Base-by-base conservation (phyloP, 2,113 vertebrate species). In the Chaetodon trifascialis region DNA sequence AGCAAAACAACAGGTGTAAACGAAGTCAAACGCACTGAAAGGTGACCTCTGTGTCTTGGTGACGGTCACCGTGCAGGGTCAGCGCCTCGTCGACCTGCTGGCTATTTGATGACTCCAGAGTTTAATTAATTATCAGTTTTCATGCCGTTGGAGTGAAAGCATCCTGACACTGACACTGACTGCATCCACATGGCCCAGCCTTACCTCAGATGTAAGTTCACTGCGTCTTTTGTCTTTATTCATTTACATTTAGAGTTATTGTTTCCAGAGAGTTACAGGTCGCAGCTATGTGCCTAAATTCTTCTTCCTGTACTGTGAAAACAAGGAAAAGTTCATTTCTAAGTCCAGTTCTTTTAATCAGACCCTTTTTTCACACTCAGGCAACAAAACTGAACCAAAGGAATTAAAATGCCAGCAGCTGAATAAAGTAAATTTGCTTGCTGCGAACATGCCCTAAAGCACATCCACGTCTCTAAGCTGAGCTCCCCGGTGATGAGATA, bases 401-500 rank as follows among this genome's bases (percentile, higher is more conserved):
- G 34, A 79, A 56, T 56, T 25, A 55, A 58, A 21, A 25, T 64
- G 54, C 44, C 52, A 40, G 36, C 46, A 23, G n/a, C 10, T 6
- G 12, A 62, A 72, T 23, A 1, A 86, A 84, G n/a, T 49, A 82
- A 34, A 70, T 80, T 4, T 49, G 4, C 25, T 79, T 21, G 23
- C 65, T 54, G 54, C 19, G 36, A 79, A 89, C 36, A 12, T 59
- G 59, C 47, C 77, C 72, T 65, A n/a, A 60, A 90, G 79, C 60
- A 62, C 47, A 51, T 63, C 74, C 44, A 71, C 36, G 6, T 64
- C 74, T 4, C 73, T 15, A n/a, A 72, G 44, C 72, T 0, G 3
- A 1, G 52, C 21, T 51, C 54, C 69, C 78, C 55, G 3, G 65
- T 42, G 63, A 71, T 10, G 23, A 84, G 23, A 58, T 12, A 30